Base-by-base conservation (phyloP, 2,888 invertebrate species). In the Cylloceria caligata region DNA sequence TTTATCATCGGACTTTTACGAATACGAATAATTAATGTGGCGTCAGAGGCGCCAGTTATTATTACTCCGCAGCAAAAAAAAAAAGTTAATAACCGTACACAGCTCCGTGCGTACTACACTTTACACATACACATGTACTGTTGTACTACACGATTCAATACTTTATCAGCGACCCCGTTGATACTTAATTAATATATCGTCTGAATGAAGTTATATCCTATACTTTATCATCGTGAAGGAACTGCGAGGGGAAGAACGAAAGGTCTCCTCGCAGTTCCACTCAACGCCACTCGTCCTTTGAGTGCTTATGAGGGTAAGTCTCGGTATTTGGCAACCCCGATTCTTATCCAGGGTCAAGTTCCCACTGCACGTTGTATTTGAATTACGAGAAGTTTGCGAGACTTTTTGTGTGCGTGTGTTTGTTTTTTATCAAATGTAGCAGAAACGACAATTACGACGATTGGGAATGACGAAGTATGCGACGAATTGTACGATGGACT, bases 111-210 rank as follows among this genome's bases (percentile, higher is more conserved):
- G 69, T 75, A 62, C 30, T 24, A 69, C 55, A n/a, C 45, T 34
- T 30, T 27, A n/a, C 30, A 36, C 45, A 24, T 24, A 64, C 34
- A 75, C 49, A 49, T 30, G 55, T 36, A 34, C 21, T 21, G 57
- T 65, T 71, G 55, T 75, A 76, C 64, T 60, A 67, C 57, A 52
- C 36, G 64, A 72, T 76, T 72, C 65, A 72, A 71, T 67, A 55
- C 30, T 65, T 80, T 34, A 74, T 69, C 76, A 67, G 45, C 80
- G 76, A 76, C 75, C 80, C 75, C 76, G 75, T 75, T 80, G 75
- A 80, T 80, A 80, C 68, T 69, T 55, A 75, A 80, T 71, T 55
- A 78, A 71, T 78, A 71, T 78, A 74, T 80, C 68, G 73, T 80
- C 64, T 62, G 55, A 80, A 69, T 69, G 67, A 55, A 78, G 62